These are phyloP conservation scores for Formicarius rufipectus DNA, from an alignment of 2,113 vertebrate genomes.

Conservation along the genomic window DNA sequence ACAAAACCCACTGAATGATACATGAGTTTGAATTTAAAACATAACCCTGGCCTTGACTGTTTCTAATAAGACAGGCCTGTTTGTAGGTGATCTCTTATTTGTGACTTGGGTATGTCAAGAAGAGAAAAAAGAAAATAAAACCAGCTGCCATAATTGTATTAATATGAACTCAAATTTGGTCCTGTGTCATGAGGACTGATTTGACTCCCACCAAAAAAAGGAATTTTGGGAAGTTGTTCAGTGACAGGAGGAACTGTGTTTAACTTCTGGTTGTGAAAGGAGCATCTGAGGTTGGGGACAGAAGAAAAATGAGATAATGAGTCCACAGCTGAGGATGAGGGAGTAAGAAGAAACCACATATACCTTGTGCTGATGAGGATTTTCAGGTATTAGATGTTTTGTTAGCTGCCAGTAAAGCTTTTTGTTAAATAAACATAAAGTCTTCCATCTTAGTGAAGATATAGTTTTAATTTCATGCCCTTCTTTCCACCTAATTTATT, in stretches of 20 bases:
- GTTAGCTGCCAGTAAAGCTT: background rate
- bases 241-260: background rate
- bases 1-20: background rate
- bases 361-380: background rate
- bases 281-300: background rate
- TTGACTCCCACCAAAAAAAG: background rate
- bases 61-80: background rate
- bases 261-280: background rate
- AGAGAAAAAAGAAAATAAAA: background rate
- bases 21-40: background rate
- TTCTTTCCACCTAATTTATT: background rate
- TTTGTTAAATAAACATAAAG: background rate
- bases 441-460: background rate
- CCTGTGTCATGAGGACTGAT: background rate
- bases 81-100: background rate
- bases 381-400: background rate
- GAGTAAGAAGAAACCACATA: background rate
- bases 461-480: background rate
- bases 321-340: background rate
- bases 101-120: background rate
- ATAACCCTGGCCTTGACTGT: accelerated
- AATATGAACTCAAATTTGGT: background rate
- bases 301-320: background rate
- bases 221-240: background rate
- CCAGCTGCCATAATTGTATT: background rate